phyloP scores from a whole-genome alignment of 2,113 vertebrate genomes.

The Ciconia stormi region DNA sequence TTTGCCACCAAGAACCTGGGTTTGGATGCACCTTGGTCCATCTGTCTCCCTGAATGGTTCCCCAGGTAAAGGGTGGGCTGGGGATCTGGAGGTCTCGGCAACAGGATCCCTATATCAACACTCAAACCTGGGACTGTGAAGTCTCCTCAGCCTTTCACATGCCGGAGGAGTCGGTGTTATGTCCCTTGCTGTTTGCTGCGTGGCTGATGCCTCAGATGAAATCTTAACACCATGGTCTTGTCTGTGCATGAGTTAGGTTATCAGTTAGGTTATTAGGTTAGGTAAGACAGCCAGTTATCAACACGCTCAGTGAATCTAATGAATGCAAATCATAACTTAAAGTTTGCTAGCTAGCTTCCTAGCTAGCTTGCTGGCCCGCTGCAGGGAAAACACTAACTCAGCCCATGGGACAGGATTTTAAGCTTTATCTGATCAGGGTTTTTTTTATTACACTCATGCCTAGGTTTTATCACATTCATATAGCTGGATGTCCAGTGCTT shows the following conservation, averaged over 20 bases:
- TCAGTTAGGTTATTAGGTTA: too few relatives aligned
- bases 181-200: background rate
- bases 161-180: background rate
- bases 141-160: background rate
- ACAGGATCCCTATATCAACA: background rate
- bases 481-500: background rate
- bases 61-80: background rate
- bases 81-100: background rate
- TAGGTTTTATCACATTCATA: background rate
- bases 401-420: background rate
- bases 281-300: background rate
- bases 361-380: background rate
- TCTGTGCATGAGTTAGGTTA: background rate
- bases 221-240: background rate
- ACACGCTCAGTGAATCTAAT: background rate
- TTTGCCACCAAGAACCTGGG: background rate
- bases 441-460: background rate
- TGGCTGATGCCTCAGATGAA: background rate
- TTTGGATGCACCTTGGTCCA: background rate
- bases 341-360: background rate
- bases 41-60: background rate
- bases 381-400: background rate
- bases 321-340: background rate
- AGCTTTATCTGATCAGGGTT: background rate
- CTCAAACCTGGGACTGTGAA: background rate